Conservation (phyloP, 2,888 invertebrate genomes). For the Morpho achilles region DNA sequence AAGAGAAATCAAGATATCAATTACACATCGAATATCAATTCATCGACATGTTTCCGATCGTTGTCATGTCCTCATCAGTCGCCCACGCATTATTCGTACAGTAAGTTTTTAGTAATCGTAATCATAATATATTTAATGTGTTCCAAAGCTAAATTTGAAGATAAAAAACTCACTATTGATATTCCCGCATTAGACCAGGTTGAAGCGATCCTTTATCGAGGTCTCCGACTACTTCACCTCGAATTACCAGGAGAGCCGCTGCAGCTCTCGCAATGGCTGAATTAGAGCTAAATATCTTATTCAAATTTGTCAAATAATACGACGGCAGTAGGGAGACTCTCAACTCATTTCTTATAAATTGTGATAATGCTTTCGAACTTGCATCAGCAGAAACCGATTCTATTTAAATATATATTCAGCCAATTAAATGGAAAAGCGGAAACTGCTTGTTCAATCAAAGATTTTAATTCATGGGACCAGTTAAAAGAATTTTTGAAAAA, state of each 20-base stretch:
- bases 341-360: slow-evolving; percentile 31
- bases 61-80: background rate
- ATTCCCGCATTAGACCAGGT: background rate
- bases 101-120: background rate
- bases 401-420: slow-evolving; percentile 33
- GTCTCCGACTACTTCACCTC: background rate
- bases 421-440: slow-evolving; percentile 32
- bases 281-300: too few relatives aligned
- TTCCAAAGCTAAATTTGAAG: background rate
- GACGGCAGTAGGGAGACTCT: slow-evolving; percentile 28
- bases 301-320: too few relatives aligned
- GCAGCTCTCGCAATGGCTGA: background rate
- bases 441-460: slow-evolving; percentile 33
- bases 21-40: background rate
- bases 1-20: background rate
- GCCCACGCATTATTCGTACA: background rate
- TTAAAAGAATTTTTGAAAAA: slow-evolving; percentile 33
- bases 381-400: slow-evolving; percentile 24
- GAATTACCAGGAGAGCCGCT: background rate
- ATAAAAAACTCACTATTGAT: background rate
- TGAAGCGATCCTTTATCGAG: background rate
- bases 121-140: background rate
- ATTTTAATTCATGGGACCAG: slow-evolving; percentile 30
- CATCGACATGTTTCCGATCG: background rate
- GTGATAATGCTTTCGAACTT: slow-evolving; percentile 29